These are phyloP conservation scores for Cochlearius cochlearius DNA, from an alignment of 2,113 vertebrate genomes.

Conservation along the genomic window DNA sequence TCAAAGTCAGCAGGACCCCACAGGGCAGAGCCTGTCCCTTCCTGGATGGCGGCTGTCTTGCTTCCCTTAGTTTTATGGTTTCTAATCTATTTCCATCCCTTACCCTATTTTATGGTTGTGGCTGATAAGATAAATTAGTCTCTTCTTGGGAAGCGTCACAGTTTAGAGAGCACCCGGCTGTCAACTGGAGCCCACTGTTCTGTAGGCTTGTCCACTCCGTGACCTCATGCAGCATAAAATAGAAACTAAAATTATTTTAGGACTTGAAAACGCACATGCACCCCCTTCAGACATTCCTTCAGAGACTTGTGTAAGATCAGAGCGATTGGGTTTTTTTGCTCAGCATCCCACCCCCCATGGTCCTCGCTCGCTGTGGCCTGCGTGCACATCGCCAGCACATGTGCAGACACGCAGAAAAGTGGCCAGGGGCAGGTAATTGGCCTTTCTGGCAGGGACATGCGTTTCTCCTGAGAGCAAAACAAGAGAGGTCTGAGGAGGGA, in stretches of 20 bases:
- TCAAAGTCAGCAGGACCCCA: constrained; percentile 27
- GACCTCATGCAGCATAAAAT: constrained; percentile 28
- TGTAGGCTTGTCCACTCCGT: not conserved
- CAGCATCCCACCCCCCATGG: not conserved
- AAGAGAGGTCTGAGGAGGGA: not conserved
- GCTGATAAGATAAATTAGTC: constrained; percentile 50
- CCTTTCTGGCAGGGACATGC: constrained; percentile 20
- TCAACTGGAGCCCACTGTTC: not conserved
- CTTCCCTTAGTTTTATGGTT: constrained; percentile 58
- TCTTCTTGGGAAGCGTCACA: constrained; percentile 11
- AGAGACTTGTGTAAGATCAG: not conserved
- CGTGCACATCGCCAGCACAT: constrained; percentile 6
- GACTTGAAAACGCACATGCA: not conserved
- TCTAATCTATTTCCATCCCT: constrained; percentile 53
- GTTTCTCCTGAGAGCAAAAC: constrained; percentile 35
- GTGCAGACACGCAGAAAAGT: not conserved
- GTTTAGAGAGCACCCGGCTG: constrained; percentile 30
- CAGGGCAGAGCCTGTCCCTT: constrained; percentile 27
- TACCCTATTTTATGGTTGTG: constrained; percentile 52
- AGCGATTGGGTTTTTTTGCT: not conserved
- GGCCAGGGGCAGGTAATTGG: constrained; percentile 10
- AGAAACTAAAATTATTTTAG: constrained; percentile 29
- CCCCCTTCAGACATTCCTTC: constrained; percentile 10
- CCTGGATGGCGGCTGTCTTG: not conserved
- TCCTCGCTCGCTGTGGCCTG: not conserved